These are phyloP conservation scores for Merluccius polli DNA, from an alignment of 2,797 vertebrate species.

Conservation along the genomic window DNA sequence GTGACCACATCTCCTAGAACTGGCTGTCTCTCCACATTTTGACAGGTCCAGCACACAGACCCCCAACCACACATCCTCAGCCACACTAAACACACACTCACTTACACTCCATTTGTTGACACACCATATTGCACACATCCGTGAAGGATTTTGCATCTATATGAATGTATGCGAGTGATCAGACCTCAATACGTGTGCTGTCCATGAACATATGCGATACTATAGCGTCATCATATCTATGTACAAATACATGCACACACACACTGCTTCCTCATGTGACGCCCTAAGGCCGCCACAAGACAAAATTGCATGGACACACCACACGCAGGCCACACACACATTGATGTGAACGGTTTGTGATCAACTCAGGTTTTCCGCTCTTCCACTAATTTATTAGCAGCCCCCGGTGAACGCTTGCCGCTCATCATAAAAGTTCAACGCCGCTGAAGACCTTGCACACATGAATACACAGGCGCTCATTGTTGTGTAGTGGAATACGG, in stretches of 20 bases:
- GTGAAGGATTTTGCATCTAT: too few species aligned
- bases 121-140: too few species aligned
- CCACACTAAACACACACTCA: slow-evolving; percentile 9
- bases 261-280: neutral
- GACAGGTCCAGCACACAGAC: slow-evolving; percentile 28
- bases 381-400: neutral
- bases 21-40: slow-evolving; percentile 60
- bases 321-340: slow-evolving; percentile 26
- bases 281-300: neutral
- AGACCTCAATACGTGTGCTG: too few species aligned
- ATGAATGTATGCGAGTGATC: too few species aligned
- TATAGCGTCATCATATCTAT: too few species aligned
- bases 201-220: too few species aligned
- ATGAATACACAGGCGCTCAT: slow-evolving; percentile 53
- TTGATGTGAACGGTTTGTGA: slow-evolving; percentile 32
- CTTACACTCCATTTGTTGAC: slow-evolving; percentile 12
- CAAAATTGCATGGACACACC: neutral
- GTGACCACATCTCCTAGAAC: slow-evolving; percentile 74
- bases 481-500: slow-evolving; percentile 50
- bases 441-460: too few species aligned
- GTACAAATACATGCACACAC: too few species aligned
- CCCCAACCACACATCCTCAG: slow-evolving; percentile 4
- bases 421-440: too few species aligned
- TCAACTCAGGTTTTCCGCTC: neutral
- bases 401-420: too few species aligned